Base-by-base conservation (phyloP, 2,888 invertebrate genomes). In the Brassicogethes aeneus region DNA sequence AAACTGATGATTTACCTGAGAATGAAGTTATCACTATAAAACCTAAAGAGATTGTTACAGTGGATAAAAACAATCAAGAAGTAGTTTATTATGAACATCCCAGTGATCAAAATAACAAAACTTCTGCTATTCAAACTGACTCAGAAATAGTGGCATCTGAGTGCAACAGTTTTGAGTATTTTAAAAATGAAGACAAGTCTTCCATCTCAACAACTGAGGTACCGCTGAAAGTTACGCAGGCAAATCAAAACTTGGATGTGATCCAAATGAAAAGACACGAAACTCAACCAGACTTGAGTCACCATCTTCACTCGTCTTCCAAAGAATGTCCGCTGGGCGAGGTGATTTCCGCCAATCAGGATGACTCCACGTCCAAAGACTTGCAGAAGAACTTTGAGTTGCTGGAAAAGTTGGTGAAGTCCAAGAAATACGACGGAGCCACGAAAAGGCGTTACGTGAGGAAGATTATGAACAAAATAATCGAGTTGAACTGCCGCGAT, bases 81-180 rank as follows among this genome's bases (percentile, higher is more conserved):
- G 41, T 53, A 15, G 31, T 50, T 1, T 36, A 23, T 42, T 37
- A 39, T 34, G 39, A 48, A 39, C 43, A 47, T 30, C 38, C 37
- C 13, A 43, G 43, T 23, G 46, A 38, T 38, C 41, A 45, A 23
- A 43, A 37, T 33, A 42, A 17, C 14, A 44, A 37, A 23, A 7
- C 23, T 37, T 37, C 42, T 5, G 34, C 40, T 2, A 52, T 49
- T 15, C 50, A 53, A 43, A 53, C 54, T 8, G 43, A 44, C 35
- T 47, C 51, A 7, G 48, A 45, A 15, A 32, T 34, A n/a, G 30
- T 52, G 16, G 47, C 37, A 3, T 60, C 61, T 47, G 74, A 76
- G 55, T 79, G 79, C 17, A 78, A 80, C 53, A 82, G 82, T 57
- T 82, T 82, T 64, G 80, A 82, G 60, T 82, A 81, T 57, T 2